Conservation (phyloP, 2,797 vertebrate species). For the Diplodus puntazzo region DNA sequence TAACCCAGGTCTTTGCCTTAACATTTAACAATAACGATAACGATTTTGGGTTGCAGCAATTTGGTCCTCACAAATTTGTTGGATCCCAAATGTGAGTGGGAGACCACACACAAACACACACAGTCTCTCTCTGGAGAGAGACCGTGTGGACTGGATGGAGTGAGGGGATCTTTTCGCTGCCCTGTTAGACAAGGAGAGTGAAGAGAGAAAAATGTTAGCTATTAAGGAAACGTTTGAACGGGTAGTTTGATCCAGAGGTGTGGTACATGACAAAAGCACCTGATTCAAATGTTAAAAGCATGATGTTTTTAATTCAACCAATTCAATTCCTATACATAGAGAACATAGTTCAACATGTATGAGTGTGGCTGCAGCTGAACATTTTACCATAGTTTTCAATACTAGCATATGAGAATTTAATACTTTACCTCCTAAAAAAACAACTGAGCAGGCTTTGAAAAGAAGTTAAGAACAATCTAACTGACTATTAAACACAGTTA, state of each 20-base stretch:
- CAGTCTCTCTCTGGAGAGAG: slow-evolving; percentile 31
- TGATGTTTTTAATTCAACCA: background rate
- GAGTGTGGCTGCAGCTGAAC: background rate
- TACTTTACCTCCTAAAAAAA: background rate
- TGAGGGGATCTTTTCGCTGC: slow-evolving; percentile 39
- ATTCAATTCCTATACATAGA: background rate
- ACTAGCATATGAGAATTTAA: background rate
- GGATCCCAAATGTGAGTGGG: too few relatives aligned
- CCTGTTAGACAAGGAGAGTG: slow-evolving; percentile 54
- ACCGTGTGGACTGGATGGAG: slow-evolving; percentile 49
- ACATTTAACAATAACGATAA: too few relatives aligned
- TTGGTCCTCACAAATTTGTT: too few relatives aligned
- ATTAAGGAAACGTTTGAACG: slow-evolving; percentile 1
- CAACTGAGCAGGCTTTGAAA: background rate
- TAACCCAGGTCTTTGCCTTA: too few relatives aligned
- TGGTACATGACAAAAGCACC: background rate
- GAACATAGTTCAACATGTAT: background rate
- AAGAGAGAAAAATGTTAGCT: slow-evolving; percentile 8
- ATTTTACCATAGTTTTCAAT: background rate
- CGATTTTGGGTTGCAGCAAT: too few relatives aligned
- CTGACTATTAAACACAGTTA: background rate
- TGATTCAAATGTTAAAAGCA: background rate
- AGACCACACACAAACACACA: slow-evolving; percentile 31
- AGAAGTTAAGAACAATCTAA: background rate
- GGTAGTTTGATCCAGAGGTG: background rate